Evolutionary conservation across 2,888 invertebrate genomes (phyloP), one percentile per base, ranked within the genome.

Genomic region (Prosopocoilus inquinatus): DNA sequence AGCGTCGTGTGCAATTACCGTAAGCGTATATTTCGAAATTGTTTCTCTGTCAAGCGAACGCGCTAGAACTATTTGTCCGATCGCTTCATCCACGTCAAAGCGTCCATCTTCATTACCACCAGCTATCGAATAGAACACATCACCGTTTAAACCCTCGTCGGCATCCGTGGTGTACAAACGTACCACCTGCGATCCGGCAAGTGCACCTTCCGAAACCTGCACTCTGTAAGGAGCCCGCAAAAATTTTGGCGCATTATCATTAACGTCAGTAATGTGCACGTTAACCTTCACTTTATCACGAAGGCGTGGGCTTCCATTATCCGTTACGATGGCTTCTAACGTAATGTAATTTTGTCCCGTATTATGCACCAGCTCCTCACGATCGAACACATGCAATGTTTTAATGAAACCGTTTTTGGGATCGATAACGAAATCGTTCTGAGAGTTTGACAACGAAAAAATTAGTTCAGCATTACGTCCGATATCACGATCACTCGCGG

Each of bases 391-490:
- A 64, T 88, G 88, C 35, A 88, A 77, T 0, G 94, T 94, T 77
- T 89, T 90, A 61, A 97, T 90, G 69, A 92, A 91, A 16, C 97
- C 97, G 70, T 93, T 94, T 70, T 90, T 87, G 1, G 91, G 87
- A 73, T 96, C 94, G 57, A 98, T 90, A 36, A 84, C 83, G 70
- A 96, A 96, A 73, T 94, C 90, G 67, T 83, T 87, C 72, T 91
- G 90, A 16, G 82, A 84, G 47, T 84, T 82, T 0, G 87, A 84
- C 53, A 94, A 77, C 1, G 90, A 88, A 72, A 90, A 96, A 28
- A 90, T 91, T 38, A 96, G 78, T 72, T 96, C 96, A 0, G 95
- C 95, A 77, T 94, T 96, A 34, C 90, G 82, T 1, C 96, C 96
- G 54, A 92, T 89, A 77, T 98, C 97, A 55, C 81, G 83, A 77